These are phyloP conservation scores for Galagoides demidoff DNA, from an alignment of 2,797 vertebrate genomes.

Conservation along the genomic window DNA sequence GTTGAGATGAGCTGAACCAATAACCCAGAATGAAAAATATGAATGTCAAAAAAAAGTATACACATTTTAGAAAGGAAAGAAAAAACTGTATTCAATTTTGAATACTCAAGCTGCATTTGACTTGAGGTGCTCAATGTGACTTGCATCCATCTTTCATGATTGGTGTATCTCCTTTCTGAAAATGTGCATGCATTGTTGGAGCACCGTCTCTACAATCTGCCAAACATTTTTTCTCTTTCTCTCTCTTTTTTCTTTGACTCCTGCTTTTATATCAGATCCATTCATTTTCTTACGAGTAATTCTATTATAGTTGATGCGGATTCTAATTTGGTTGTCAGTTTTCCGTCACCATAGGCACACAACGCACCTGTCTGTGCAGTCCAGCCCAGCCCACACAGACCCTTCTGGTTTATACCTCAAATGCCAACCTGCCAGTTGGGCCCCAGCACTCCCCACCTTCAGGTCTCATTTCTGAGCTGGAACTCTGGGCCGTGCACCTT, in stretches of 20 bases:
- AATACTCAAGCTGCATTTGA: too few relatives aligned
- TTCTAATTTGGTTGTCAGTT: not conserved
- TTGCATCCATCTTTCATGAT: too few relatives aligned
- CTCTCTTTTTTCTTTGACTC: too few relatives aligned
- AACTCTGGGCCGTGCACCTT: not conserved
- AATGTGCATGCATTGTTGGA: too few relatives aligned
- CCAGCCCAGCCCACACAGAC: not conserved
- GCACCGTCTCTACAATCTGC: too few relatives aligned
- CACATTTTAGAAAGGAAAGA: too few relatives aligned
- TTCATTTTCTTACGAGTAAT: not conserved
- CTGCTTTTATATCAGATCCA: too few relatives aligned
- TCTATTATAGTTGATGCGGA: not conserved
- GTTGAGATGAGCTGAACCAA: not conserved
- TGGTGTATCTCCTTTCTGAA: too few relatives aligned
- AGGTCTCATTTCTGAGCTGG: not conserved
- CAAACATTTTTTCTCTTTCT: not conserved
- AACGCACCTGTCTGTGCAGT: not conserved
- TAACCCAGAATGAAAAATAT: not conserved
- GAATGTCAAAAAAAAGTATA: too few relatives aligned
- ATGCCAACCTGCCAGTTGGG: not conserved
- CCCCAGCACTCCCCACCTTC: fast-evolving
- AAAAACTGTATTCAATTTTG: too few relatives aligned
- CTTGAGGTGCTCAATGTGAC: too few relatives aligned
- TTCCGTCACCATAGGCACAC: not conserved
- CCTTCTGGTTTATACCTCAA: not conserved